A percentile compares a stretch with the other conserved stretches of the same genome.
Conservation (phyloP, 92 coral and sea anemone species). For the Scolanthus callimorphus region DNA sequence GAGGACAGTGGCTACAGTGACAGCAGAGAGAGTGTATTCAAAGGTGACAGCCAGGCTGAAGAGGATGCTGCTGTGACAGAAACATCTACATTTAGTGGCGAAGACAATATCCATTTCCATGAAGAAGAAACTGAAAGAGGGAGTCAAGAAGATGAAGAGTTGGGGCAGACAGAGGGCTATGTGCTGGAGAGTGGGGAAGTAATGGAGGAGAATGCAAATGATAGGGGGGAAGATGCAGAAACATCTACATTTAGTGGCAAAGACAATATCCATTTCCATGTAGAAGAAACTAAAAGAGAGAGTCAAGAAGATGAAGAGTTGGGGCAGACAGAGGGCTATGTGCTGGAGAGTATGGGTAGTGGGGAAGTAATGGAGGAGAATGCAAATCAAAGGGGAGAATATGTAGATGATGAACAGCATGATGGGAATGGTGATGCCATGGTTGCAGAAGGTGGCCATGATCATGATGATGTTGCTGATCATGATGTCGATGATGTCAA, state of each 20-base stretch:
- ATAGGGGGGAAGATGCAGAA: too few relatives aligned
- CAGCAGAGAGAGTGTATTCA: not conserved
- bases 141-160: not conserved
- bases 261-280: too few relatives aligned
- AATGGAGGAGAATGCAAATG: not conserved
- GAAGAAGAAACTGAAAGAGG: not conserved
- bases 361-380: not conserved
- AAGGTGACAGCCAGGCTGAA: not conserved
- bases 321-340: not conserved
- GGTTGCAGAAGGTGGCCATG: not conserved
- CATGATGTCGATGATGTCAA: conserved; percentile 5
- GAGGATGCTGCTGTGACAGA: not conserved
- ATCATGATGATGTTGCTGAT: not conserved
- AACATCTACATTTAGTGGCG: too few relatives aligned
- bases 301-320: not conserved
- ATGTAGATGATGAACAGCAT: too few relatives aligned
- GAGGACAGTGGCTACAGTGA: conserved; percentile 1
- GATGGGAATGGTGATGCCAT: not conserved
- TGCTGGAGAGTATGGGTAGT: not conserved
- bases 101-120: too few relatives aligned
- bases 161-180: not conserved
- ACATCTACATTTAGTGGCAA: too few relatives aligned
- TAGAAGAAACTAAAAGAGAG: not conserved
- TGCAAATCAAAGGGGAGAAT: not conserved
- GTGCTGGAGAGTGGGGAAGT: not conserved